Base-by-base conservation (phyloP, 2,113 vertebrate genomes). In the Pardalotus punctatus region DNA sequence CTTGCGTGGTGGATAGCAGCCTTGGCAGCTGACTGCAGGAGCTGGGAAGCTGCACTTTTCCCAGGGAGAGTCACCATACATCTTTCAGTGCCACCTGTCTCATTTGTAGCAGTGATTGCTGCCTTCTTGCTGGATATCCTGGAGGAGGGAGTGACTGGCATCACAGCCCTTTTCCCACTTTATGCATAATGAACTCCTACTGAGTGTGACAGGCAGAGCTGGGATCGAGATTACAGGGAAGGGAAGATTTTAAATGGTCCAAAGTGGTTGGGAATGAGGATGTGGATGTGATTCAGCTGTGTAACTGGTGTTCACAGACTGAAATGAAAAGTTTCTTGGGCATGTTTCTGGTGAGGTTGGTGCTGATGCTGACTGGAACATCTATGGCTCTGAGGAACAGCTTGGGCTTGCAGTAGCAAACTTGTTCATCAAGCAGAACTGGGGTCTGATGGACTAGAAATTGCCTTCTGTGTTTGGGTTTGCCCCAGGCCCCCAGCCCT, bases 161-260 rank as follows among this genome's bases (percentile, higher is more conserved):
- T 86, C 79, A 86, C 76, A 95, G 87, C 79, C 67, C 71, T 93
- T 91, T 88, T 96, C 89, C 90, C 72, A 82, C 56, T 47, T 45
- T 18, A 69, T n/a, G 38, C 15, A 12, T 29, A 43, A 81, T 66
- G 77, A 94, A 56, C 74, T 76, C 65, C 57, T 50, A 24, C 5
- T 82, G 23, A 80, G 58, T 57, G 66, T 51, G 64, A 70, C 38
- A 72, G 25, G 35, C 53, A 80, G 71, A 74, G 48, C 48, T 61
- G 60, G 19, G 61, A 33, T 81, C 1, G 2, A 53, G 51, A 69
- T 62, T 79, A 48, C 31, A 38, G 35, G 25, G 27, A 69, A 10
- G 2, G 13, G 5, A 47, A 71, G 69, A 79, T 6, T 53, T 86
- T 43, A 50, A 64, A 70, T 20, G 20, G 27, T 53, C 53, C 35